phyloP scores from a whole-genome alignment of 35 echinoderm and acorn worm genomes.

The Diadema setosum region DNA sequence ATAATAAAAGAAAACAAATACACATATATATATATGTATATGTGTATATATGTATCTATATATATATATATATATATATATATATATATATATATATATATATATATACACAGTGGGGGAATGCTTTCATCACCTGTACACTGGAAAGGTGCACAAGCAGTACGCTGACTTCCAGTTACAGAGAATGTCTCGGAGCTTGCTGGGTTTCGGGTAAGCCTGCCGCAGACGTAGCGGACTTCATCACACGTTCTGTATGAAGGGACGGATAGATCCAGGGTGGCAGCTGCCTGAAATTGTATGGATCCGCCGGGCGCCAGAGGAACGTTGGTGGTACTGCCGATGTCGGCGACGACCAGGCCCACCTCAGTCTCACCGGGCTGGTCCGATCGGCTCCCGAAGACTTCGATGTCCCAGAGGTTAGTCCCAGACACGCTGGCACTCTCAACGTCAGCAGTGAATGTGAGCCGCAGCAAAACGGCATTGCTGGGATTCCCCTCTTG shows the following conservation, averaged over 20 bases:
- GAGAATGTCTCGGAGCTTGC: not conserved
- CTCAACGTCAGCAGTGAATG: not conserved
- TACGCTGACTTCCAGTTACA: not conserved
- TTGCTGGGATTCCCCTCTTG: constrained; percentile 4
- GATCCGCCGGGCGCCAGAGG: not conserved
- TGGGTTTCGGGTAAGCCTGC: not conserved
- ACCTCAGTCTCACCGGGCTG: not conserved
- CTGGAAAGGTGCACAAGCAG: not conserved
- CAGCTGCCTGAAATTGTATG: not conserved
- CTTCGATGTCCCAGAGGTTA: constrained; percentile 21
- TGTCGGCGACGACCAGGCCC: not conserved
- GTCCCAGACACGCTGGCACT: not conserved
- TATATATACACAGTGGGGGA: not conserved
- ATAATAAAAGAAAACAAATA: no score
- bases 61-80: no score
- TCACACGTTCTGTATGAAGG: not conserved
- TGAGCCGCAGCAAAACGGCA: not conserved
- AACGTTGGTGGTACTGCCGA: not conserved
- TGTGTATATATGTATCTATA: no score
- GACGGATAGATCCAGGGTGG: not conserved
- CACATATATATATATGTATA: no score
- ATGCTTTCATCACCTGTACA: not conserved
- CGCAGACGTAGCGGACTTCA: not conserved
- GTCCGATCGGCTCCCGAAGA: constrained; percentile 11
- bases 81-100: no score